Conservation (phyloP, 2,888 invertebrate species). For the Gymnosoma rotundatum region DNA sequence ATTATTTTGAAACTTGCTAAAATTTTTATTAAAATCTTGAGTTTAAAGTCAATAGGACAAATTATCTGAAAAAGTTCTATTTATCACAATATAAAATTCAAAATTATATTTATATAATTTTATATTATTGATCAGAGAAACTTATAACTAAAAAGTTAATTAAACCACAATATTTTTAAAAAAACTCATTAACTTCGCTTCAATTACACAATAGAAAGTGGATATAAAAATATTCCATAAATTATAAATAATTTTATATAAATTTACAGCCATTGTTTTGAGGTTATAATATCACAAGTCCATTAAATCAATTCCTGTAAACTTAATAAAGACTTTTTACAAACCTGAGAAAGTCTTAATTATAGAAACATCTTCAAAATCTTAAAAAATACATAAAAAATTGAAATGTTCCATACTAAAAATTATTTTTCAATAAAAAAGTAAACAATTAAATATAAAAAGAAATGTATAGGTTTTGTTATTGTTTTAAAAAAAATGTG, state of each 20-base stretch:
- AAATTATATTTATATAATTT: too few relatives aligned
- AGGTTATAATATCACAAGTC: constrained; percentile 16
- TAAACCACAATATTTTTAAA: too few relatives aligned
- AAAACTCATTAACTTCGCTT: neutral
- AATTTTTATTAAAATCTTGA: too few relatives aligned
- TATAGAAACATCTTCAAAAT: neutral
- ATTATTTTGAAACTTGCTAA: too few relatives aligned
- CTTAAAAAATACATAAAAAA: constrained; percentile 47
- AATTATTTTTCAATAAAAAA: constrained; percentile 22
- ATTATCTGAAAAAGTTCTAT: too few relatives aligned
- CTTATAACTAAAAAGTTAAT: too few relatives aligned
- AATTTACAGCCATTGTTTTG: constrained; percentile 64
- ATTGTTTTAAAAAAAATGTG: constrained; percentile 52
- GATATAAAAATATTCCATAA: neutral
- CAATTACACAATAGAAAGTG: neutral
- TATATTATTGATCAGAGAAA: too few relatives aligned
- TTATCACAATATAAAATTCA: too few relatives aligned
- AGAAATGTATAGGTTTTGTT: constrained; percentile 35
- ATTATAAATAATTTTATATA: neutral
- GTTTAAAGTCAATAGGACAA: too few relatives aligned
- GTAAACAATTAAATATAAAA: constrained; percentile 11
- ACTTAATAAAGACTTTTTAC: neutral
- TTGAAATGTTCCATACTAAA: constrained; percentile 54
- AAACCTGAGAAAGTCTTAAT: neutral
- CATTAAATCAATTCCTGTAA: neutral